These are phyloP conservation scores for Cantharis nigra DNA, from an alignment of 2,888 invertebrate species.

Conservation along the genomic window DNA sequence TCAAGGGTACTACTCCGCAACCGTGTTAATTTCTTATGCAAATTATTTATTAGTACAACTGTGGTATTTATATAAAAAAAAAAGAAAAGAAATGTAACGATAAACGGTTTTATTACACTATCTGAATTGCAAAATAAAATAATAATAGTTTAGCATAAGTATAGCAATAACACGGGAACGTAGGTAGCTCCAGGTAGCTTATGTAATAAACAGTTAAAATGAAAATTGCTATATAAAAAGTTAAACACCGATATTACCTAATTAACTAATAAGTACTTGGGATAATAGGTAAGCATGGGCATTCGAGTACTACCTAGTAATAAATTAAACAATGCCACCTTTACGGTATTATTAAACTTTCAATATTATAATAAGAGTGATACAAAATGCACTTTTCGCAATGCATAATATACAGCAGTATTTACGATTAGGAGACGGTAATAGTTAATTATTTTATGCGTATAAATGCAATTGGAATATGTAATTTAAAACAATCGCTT, in stretches of 20 bases:
- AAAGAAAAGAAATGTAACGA: not conserved
- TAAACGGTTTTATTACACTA: not conserved
- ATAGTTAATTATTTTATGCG: not conserved
- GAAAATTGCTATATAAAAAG: not conserved
- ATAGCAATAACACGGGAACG: not conserved
- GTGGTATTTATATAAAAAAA: not conserved
- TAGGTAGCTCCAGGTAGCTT: not conserved
- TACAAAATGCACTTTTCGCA: no score
- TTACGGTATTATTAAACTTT: not conserved
- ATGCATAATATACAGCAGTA: no score
- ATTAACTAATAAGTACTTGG: not conserved
- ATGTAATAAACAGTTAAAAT: not conserved
- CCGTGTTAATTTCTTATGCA: not conserved
- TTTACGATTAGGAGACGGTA: not conserved
- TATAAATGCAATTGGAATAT: not conserved
- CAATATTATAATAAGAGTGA: not conserved
- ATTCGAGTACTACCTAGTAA: not conserved
- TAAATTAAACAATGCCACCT: not conserved
- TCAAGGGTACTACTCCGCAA: not conserved
- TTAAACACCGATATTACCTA: not conserved
- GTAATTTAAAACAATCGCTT: slow-evolving; percentile 12
- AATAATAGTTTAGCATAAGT: not conserved
- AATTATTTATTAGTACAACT: not conserved
- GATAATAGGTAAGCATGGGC: not conserved
- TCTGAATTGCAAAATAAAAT: not conserved